A percentile compares a stretch with the other conserved stretches of the same genome.
Evolutionary conservation across 2,113 vertebrate species (phyloP).

Genomic region (Riparia riparia): DNA sequence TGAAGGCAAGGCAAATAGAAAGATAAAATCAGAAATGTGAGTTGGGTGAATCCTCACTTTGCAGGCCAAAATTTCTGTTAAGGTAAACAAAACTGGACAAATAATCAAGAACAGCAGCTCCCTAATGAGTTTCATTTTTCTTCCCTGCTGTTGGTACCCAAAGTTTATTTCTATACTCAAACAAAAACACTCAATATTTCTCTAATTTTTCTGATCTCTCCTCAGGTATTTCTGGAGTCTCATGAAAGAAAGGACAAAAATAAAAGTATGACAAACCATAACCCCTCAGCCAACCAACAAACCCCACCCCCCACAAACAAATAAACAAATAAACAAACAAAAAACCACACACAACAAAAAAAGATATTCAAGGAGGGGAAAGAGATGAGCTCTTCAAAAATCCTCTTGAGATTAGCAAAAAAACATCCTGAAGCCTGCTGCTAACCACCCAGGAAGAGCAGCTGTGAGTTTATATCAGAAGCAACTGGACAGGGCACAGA

Average conservation of each 20-base stretch:
- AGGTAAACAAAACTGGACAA: background rate
- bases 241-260: background rate
- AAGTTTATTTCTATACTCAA: background rate
- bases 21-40: background rate
- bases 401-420: background rate
- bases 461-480: background rate
- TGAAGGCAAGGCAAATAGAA: background rate
- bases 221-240: background rate
- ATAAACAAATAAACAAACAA: background rate
- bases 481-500: background rate
- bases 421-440: background rate
- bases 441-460: background rate
- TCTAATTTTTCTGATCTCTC: background rate
- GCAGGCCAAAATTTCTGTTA: background rate
- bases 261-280: background rate
- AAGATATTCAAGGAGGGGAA: background rate
- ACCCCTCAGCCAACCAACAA: rapidly evolving
- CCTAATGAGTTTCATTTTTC: background rate
- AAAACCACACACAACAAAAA: background rate
- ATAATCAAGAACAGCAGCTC: background rate
- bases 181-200: background rate
- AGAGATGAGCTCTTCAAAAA: background rate
- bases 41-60: background rate
- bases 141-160: background rate
- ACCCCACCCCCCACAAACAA: too few species aligned